Conservation (phyloP, 53 echinoderm and acorn worm genomes). For the Zoroaster sp. region DNA sequence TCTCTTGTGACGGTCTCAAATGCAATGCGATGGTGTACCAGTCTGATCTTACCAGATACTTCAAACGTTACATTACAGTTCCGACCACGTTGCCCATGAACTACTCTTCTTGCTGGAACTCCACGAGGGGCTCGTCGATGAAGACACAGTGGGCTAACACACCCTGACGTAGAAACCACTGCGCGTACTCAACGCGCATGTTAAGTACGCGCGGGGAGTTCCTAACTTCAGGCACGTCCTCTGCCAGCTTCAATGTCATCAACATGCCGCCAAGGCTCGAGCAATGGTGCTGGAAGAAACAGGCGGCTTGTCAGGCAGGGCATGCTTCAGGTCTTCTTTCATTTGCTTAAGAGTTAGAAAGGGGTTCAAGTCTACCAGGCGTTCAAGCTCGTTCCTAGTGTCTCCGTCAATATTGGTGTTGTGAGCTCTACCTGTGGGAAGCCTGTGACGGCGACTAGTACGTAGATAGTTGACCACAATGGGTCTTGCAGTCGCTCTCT, state of each 20-base stretch:
- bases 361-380: not conserved
- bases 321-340: not conserved
- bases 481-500: conserved; percentile 37
- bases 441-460: conserved; percentile 28
- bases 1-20: conserved; percentile 34
- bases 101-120: conserved; percentile 26
- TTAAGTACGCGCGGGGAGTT: conserved; percentile 44
- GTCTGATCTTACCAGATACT: conserved; percentile 32
- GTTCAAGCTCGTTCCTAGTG: conserved; percentile 9
- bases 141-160: conserved; percentile 23
- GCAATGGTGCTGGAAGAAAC: conserved; percentile 42
- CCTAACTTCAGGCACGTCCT: conserved; percentile 53
- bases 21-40: conserved; percentile 35
- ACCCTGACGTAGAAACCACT: conserved; percentile 39
- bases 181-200: conserved; percentile 22
- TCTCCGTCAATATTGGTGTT: conserved; percentile 53
- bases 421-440: conserved; percentile 29
- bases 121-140: conserved; percentile 45
- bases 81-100: conserved; percentile 30
- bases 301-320: not conserved
- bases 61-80: conserved; percentile 50
- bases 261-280: conserved; percentile 26
- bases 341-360: conserved; percentile 29
- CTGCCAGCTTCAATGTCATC: conserved; percentile 16
- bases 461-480: conserved; percentile 44